These are phyloP conservation scores for Pagetopsis macropterus DNA, from an alignment of 2,797 vertebrate species.

Conservation along the genomic window DNA sequence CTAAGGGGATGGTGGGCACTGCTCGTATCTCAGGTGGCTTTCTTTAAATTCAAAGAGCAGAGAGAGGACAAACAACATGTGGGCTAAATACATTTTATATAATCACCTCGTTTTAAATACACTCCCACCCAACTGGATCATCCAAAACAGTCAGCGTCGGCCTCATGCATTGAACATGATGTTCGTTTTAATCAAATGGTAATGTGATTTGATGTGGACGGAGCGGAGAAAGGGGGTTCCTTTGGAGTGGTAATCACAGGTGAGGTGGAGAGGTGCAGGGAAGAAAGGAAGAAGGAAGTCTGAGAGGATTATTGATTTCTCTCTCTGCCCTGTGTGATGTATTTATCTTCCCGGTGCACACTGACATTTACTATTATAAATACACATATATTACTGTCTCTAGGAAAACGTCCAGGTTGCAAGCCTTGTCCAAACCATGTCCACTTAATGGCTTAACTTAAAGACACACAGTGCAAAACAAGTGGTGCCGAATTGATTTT, in stretches of 20 bases:
- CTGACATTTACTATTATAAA: slow-evolving; percentile 41
- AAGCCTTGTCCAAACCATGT: slow-evolving; percentile 17
- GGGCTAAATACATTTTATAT: slow-evolving; percentile 42
- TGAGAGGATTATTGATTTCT: slow-evolving; percentile 47
- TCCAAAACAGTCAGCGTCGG: slow-evolving; percentile 31
- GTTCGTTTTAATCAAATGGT: slow-evolving; percentile 36
- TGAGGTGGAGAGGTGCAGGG: slow-evolving; percentile 20
- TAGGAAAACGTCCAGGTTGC: slow-evolving; percentile 9
- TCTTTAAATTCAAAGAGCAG: slow-evolving; percentile 56
- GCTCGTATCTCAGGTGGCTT: slow-evolving; percentile 55
- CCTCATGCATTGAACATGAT: not conserved
- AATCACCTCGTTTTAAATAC: slow-evolving; percentile 53
- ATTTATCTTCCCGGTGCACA: slow-evolving; percentile 58
- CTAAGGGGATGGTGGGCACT: slow-evolving; percentile 52
- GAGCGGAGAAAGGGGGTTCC: slow-evolving; percentile 38
- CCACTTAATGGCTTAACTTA: slow-evolving; percentile 10
- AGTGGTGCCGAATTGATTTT: not conserved
- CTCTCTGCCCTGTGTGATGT: slow-evolving; percentile 33
- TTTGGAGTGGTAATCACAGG: slow-evolving; percentile 57
- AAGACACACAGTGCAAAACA: too few relatives aligned
- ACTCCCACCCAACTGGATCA: slow-evolving; percentile 13
- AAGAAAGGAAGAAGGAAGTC: too few relatives aligned
- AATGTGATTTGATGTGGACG: slow-evolving; percentile 36
- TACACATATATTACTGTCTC: slow-evolving; percentile 48
- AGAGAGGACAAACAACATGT: slow-evolving; percentile 47